These are phyloP conservation scores for Zootoca vivipara DNA, from an alignment of 2,113 vertebrate species.

Conservation along the genomic window DNA sequence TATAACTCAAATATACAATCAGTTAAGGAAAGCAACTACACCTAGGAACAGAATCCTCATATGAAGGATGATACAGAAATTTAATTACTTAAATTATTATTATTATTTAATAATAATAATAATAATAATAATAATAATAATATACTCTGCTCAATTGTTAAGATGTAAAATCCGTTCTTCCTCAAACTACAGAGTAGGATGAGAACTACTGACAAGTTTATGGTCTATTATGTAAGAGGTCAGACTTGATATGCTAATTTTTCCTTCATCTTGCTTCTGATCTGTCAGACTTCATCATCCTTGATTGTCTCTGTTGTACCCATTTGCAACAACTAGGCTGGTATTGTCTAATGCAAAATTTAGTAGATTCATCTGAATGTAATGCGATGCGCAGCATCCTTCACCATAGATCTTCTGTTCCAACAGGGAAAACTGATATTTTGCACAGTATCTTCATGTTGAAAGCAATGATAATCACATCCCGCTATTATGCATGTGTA, in stretches of 20 bases:
- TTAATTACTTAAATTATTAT: too few species aligned
- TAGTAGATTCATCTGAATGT: background rate
- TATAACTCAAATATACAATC: background rate
- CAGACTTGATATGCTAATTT: background rate
- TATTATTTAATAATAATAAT: too few species aligned
- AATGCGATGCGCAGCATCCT: background rate
- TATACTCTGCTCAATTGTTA: background rate
- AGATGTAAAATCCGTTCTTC: background rate
- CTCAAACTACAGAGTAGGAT: background rate
- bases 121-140: too few species aligned
- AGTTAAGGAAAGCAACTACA: background rate
- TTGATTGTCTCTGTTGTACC: background rate
- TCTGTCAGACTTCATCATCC: background rate
- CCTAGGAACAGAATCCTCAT: background rate
- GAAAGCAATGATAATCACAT: background rate
- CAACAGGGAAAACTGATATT: background rate
- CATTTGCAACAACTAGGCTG: background rate
- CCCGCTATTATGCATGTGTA: background rate
- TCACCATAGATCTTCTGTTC: background rate
- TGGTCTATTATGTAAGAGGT: constrained; percentile 4
- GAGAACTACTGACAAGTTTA: background rate
- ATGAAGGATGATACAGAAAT: too few species aligned
- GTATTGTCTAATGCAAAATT: constrained; percentile 13
- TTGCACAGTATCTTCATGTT: background rate
- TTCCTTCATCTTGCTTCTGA: constrained; percentile 10